phyloP scores from a whole-genome alignment of 2,888 invertebrate genomes.

The Hesperia comma region DNA sequence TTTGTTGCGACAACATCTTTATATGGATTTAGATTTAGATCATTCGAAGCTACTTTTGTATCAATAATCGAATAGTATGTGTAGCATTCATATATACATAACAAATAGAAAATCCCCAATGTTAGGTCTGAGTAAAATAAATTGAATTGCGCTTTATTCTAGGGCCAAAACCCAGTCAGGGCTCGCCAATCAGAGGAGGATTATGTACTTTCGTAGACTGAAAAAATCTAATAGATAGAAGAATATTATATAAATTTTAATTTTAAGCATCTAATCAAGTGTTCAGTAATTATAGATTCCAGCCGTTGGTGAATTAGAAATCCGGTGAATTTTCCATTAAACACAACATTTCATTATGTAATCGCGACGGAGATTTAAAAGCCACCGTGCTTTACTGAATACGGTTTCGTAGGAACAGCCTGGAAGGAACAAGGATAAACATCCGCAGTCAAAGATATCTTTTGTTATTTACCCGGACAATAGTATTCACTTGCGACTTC shows the following conservation, averaged over 20 bases:
- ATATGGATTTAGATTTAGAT: not conserved
- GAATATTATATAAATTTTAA: conserved; percentile 66
- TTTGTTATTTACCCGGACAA: conserved; percentile 21
- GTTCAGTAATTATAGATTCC: conserved; percentile 78
- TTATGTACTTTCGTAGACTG: too few species aligned
- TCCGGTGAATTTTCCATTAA: conserved; percentile 72
- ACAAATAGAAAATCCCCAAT: too few species aligned
- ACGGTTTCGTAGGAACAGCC: conserved; percentile 12
- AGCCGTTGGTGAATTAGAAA: conserved; percentile 78
- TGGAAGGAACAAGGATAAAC: conserved; percentile 16
- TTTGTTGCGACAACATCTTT: not conserved
- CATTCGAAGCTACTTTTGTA: too few species aligned
- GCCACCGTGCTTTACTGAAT: conserved; percentile 47
- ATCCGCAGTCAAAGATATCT: conserved; percentile 25
- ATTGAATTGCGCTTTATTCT: too few species aligned
- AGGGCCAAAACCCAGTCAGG: too few species aligned
- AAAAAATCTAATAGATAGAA: too few species aligned
- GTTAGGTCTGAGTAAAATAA: too few species aligned
- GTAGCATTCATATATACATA: too few species aligned
- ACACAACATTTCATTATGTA: conserved; percentile 79
- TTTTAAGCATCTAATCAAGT: conserved; percentile 66
- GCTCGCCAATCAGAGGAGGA: too few species aligned
- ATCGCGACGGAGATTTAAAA: conserved; percentile 58
- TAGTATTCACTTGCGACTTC: conserved; percentile 27
- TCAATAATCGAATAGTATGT: too few species aligned